Conservation (phyloP, 2,113 vertebrate species). For the Lepidothrix coronata region DNA sequence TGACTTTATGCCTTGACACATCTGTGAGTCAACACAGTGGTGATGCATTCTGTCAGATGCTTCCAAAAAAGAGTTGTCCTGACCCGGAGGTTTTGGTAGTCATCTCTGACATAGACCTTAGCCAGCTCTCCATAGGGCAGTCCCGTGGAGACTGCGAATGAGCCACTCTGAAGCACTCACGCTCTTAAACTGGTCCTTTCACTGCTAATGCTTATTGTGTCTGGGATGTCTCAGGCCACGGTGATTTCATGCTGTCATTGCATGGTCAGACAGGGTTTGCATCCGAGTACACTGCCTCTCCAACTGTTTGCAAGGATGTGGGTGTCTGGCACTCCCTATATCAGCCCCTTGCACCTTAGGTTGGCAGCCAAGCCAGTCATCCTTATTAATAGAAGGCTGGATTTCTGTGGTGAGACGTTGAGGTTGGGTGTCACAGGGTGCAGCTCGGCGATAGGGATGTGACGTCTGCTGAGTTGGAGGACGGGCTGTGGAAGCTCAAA, state of each 20-base stretch:
- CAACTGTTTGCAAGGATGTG: conserved; percentile 8
- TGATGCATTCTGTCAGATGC: conserved; percentile 38
- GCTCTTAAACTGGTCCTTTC: not conserved
- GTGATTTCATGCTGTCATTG: not conserved
- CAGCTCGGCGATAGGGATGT: not conserved
- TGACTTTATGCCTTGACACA: conserved; percentile 30
- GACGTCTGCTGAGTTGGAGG: not conserved
- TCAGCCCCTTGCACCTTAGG: conserved; percentile 41
- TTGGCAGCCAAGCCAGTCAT: not conserved
- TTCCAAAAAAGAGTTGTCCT: not conserved
- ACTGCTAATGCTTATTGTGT: not conserved
- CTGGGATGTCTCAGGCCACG: not conserved
- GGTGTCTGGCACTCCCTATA: conserved; percentile 4
- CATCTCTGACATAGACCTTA: conserved; percentile 13
- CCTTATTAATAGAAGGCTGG: conserved; percentile 54
- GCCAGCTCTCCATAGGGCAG: not conserved
- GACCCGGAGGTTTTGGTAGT: not conserved
- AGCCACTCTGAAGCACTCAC: not conserved
- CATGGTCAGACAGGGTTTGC: not conserved
- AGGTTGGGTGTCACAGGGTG: conserved; percentile 60
- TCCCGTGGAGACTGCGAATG: rapidly evolving
- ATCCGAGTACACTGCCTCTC: not conserved
- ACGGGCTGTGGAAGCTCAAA: not conserved
- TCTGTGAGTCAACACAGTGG: not conserved
- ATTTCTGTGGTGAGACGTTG: conserved; percentile 65